Evolutionary conservation across 2,888 invertebrate genomes (phyloP).

Genomic region (Troides helena): DNA sequence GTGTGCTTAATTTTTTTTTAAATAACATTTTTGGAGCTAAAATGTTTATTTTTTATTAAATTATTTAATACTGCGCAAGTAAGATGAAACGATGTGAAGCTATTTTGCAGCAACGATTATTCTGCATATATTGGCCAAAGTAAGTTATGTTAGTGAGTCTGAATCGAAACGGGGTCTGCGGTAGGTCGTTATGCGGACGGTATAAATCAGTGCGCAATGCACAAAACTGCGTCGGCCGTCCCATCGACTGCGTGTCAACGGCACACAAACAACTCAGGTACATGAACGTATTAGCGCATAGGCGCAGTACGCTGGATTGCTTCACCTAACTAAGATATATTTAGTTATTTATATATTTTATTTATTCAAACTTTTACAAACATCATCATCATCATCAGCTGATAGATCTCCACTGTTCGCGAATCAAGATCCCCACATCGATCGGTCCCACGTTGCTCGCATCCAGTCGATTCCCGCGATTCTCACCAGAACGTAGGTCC

Average conservation of each 20-base stretch:
- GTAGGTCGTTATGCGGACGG: conserved; percentile 45
- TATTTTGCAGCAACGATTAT: background rate
- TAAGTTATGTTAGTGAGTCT: conserved; percentile 16
- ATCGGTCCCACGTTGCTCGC: too few species aligned
- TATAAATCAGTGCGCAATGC: conserved; percentile 66
- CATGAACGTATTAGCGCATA: background rate
- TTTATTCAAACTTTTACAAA: too few species aligned
- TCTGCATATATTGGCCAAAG: conserved; percentile 3
- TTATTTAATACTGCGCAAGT: background rate
- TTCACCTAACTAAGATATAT: too few species aligned
- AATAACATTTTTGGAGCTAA: too few species aligned
- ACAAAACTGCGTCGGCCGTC: conserved; percentile 55
- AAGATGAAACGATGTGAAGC: background rate
- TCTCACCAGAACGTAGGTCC: too few species aligned
- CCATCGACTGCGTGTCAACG: conserved; percentile 58
- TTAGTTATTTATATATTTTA: too few species aligned
- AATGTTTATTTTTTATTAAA: background rate
- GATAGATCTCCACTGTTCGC: too few species aligned
- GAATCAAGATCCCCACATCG: too few species aligned
- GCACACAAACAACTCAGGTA: conserved; percentile 44
- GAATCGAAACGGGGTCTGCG: conserved; percentile 11
- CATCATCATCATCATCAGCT: too few species aligned
- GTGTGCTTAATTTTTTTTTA: too few species aligned
- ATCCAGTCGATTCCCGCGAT: too few species aligned
- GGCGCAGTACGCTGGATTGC: too few species aligned